These are phyloP conservation scores for Schizopygopsis pylzovi DNA, from an alignment of 2,797 vertebrate genomes.

Conservation along the genomic window DNA sequence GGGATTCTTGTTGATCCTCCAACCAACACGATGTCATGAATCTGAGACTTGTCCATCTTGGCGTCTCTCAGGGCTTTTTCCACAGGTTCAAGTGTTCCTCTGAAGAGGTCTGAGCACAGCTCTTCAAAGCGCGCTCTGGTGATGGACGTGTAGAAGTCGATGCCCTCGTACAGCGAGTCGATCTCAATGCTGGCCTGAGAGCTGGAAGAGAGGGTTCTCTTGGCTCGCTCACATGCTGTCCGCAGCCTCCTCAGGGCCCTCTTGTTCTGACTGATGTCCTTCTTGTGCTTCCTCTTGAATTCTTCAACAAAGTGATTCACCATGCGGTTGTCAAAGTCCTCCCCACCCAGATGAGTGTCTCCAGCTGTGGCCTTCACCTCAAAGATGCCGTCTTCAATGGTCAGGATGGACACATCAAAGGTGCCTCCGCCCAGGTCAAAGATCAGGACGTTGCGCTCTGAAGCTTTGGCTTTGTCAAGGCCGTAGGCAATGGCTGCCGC, in stretches of 20 bases:
- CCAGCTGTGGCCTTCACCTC: conserved; percentile 64
- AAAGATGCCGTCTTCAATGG: conserved; percentile 64
- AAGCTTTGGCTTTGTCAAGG: conserved; percentile 80
- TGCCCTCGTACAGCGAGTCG: conserved; percentile 49
- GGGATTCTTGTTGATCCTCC: conserved; percentile 58
- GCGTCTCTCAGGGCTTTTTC: conserved; percentile 53
- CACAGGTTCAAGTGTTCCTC: conserved; percentile 52
- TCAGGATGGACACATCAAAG: conserved; percentile 64
- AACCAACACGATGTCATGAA: conserved; percentile 35
- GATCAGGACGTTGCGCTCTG: conserved; percentile 85
- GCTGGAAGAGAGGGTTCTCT: conserved; percentile 56
- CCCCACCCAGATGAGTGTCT: conserved; percentile 63
- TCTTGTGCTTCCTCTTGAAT: conserved; percentile 55
- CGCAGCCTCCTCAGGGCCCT: conserved; percentile 52
- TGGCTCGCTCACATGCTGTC: conserved; percentile 51
- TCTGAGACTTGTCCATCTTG: conserved; percentile 52
- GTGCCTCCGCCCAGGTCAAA: conserved; percentile 65
- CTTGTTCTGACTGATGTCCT: conserved; percentile 56
- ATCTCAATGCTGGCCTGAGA: conserved; percentile 55
- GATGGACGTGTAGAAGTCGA: conserved; percentile 52
- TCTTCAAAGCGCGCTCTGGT: conserved; percentile 55
- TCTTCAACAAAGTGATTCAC: conserved; percentile 57
- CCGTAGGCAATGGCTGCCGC: conserved; percentile 88
- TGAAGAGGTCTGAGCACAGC: conserved; percentile 55
- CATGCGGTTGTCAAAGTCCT: conserved; percentile 63